Evolutionary conservation across 2,888 invertebrate species (phyloP).

Genomic region (Drosophila atripex): DNA sequence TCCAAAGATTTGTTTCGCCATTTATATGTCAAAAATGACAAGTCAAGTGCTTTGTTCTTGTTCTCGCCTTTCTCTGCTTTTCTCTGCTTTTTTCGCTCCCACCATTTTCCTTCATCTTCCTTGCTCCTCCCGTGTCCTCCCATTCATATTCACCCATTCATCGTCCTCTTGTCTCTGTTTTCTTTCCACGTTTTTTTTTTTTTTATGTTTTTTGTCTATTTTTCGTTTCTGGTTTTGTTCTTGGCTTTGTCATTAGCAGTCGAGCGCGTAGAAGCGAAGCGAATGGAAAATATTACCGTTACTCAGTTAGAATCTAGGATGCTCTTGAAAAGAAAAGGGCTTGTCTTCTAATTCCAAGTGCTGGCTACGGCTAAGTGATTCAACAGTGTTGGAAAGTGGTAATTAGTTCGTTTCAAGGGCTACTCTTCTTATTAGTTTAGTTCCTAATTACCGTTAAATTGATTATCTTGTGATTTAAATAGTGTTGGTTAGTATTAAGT

Average conservation of each 20-base stretch:
- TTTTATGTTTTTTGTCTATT: slow-evolving; percentile 5
- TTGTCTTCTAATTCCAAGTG: not conserved
- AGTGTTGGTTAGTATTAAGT: not conserved
- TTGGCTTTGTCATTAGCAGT: slow-evolving; percentile 52
- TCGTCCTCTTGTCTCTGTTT: slow-evolving; percentile 19
- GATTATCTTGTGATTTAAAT: not conserved
- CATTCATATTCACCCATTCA: not conserved
- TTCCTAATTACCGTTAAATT: no score
- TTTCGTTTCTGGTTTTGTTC: slow-evolving; percentile 31
- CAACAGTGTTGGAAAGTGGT: not conserved
- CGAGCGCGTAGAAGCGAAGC: slow-evolving; percentile 40
- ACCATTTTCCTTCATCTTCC: not conserved
- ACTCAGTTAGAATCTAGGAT: slow-evolving; percentile 12
- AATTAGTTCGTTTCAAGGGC: not conserved
- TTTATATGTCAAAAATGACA: slow-evolving; percentile 78
- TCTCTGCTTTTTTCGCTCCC: slow-evolving; percentile 5
- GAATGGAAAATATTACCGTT: slow-evolving; percentile 12
- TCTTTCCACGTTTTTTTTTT: slow-evolving; percentile 10
- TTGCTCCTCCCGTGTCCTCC: not conserved
- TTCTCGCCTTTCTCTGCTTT: slow-evolving; percentile 34
- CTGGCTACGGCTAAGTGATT: not conserved
- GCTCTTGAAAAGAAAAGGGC: slow-evolving; percentile 10
- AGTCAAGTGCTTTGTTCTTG: slow-evolving; percentile 74
- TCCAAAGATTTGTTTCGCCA: slow-evolving; percentile 72
- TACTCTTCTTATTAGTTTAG: not conserved